Percentiles rank a stretch among this genome's conserved stretches.
Conservation (phyloP, 2,888 invertebrate genomes). For the Nemapogon koenigi region DNA sequence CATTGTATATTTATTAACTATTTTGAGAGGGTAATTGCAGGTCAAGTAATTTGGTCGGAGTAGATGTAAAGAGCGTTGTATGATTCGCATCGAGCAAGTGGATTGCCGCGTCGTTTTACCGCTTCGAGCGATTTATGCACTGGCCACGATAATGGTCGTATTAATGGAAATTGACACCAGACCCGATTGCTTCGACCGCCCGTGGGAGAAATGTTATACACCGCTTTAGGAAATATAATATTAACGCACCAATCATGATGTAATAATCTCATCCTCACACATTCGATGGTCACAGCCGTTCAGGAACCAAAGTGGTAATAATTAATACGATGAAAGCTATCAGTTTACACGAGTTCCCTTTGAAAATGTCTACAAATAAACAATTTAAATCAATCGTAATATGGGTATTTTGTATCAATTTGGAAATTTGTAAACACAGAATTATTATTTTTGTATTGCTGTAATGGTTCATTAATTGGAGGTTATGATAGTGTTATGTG, state of each 20-base stretch:
- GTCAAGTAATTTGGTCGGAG: no score
- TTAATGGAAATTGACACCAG: slow-evolving; percentile 58
- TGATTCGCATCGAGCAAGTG: neutral
- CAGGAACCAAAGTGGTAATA: slow-evolving; percentile 37
- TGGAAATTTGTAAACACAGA: no score
- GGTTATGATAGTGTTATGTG: no score
- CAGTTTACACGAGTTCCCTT: slow-evolving; percentile 7
- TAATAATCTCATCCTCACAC: slow-evolving; percentile 48
- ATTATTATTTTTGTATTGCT: no score
- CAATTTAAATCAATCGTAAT: slow-evolving; percentile 2
- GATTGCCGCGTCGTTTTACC: slow-evolving; percentile 8
- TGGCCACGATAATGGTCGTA: slow-evolving; percentile 43
- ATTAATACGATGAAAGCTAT: slow-evolving; percentile 29
- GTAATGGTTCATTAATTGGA: no score
- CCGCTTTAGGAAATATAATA: slow-evolving; percentile 53
- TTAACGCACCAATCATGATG: slow-evolving; percentile 46
- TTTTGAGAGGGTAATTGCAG: no score
- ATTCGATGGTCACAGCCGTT: slow-evolving; percentile 26
- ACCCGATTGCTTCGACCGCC: slow-evolving; percentile 24
- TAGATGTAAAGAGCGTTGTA: no score
- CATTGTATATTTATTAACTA: no score
- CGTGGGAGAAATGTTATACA: slow-evolving; percentile 29
- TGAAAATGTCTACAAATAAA: slow-evolving; percentile 6
- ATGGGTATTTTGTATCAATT: neutral
- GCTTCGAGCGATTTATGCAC: slow-evolving; percentile 47